Evolutionary conservation across 2,797 vertebrate species (phyloP).

Genomic region (Eulemur albifrons): DNA sequence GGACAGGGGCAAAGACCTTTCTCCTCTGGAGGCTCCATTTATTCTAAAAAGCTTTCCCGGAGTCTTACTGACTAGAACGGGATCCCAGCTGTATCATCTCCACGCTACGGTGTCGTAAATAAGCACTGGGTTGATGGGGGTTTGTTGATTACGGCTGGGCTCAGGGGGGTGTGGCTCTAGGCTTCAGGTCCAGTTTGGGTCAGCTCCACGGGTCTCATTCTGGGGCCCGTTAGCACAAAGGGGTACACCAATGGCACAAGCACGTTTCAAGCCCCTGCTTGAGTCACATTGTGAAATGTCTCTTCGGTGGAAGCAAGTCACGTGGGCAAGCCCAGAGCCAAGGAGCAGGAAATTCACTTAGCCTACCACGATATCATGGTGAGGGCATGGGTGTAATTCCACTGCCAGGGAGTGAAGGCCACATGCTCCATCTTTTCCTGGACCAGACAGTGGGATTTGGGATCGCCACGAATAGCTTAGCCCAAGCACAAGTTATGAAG

Average conservation of each 20-base stretch:
- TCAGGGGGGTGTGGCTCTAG: background rate
- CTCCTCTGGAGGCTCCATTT: background rate
- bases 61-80: fast-evolving
- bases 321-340: background rate
- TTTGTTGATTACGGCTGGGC: background rate
- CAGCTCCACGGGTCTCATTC: background rate
- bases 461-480: background rate
- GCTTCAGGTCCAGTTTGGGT: background rate
- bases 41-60: background rate
- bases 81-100: fast-evolving
- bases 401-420: background rate
- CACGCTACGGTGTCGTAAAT: fast-evolving
- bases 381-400: background rate
- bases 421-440: background rate
- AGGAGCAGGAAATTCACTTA: background rate
- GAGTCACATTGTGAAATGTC: background rate
- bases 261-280: background rate
- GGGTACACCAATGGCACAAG: background rate
- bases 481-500: background rate
- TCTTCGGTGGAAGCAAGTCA: background rate
- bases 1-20: background rate
- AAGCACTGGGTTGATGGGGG: too few relatives aligned
- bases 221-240: background rate
- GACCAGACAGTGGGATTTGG: background rate
- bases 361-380: background rate